These are phyloP conservation scores for Drosophila birchii DNA, from an alignment of 2,888 invertebrate genomes.

Conservation along the genomic window DNA sequence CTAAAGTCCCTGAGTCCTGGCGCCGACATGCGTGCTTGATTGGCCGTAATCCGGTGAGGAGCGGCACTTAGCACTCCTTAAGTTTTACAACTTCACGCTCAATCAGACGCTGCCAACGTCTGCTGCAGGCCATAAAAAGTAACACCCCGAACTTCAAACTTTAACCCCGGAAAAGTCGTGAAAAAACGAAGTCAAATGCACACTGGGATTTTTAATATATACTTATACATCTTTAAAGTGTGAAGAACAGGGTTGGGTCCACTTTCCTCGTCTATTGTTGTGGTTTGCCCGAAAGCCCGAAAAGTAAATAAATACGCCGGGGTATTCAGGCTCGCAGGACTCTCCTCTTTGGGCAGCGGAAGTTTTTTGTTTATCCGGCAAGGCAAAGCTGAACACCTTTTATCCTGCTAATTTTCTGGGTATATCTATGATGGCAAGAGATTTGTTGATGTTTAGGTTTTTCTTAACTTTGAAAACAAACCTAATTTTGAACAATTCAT, in stretches of 20 bases:
- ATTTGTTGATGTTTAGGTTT: not conserved
- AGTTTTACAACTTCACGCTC: conserved; percentile 79
- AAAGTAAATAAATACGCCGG: conserved; percentile 49
- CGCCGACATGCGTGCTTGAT: conserved; percentile 60
- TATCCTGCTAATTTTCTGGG: not conserved
- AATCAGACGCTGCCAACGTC: conserved; percentile 57
- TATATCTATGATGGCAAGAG: conserved; percentile 1
- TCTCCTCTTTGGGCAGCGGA: conserved; percentile 16
- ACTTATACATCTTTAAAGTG: conserved; percentile 15
- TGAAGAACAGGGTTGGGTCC: conserved; percentile 20
- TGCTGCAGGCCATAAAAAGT: conserved; percentile 50
- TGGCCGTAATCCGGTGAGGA: conserved; percentile 62
- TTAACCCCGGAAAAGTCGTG: conserved; percentile 46
- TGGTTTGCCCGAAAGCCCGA: conserved; percentile 43
- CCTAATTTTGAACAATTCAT: too few species aligned
- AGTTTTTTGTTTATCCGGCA: conserved; percentile 28
- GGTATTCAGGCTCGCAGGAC: conserved; percentile 25
- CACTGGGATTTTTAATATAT: conserved; percentile 12
- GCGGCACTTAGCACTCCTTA: conserved; percentile 77
- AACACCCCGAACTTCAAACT: conserved; percentile 61
- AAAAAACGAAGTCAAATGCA: conserved; percentile 16
- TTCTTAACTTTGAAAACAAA: too few species aligned
- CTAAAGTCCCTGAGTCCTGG: conserved; percentile 1
- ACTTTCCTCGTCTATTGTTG: conserved; percentile 37
- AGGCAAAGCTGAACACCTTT: conserved; percentile 1